A percentile compares a stretch with the other conserved stretches of the same genome.
These are phyloP conservation scores for Mesoclemmys tuberculata DNA, from an alignment of 2,113 vertebrate species.

Conservation along the genomic window DNA sequence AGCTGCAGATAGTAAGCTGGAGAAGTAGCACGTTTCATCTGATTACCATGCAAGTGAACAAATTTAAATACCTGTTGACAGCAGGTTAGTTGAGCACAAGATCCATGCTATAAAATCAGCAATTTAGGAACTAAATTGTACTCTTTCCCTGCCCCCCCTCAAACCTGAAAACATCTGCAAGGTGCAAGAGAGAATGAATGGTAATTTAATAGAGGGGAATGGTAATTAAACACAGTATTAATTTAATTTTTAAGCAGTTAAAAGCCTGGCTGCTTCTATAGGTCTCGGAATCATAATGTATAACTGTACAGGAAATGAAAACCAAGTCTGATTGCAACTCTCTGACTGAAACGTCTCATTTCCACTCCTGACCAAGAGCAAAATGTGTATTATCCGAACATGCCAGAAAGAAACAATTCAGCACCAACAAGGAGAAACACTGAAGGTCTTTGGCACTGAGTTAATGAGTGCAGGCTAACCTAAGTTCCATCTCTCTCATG, in stretches of 20 bases:
- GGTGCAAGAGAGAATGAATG: slow-evolving; percentile 46
- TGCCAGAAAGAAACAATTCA: neutral
- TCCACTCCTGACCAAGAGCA: neutral
- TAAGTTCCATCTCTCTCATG: rapidly evolving
- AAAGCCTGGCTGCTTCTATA: slow-evolving; percentile 28
- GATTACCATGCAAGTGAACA: slow-evolving; percentile 70
- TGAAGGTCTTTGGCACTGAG: neutral
- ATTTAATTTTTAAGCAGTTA: slow-evolving; percentile 37
- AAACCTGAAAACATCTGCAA: neutral
- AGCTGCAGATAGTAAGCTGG: slow-evolving; percentile 64
- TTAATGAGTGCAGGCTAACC: rapidly evolving
- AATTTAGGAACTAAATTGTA: slow-evolving; percentile 52
- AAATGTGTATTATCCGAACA: neutral
- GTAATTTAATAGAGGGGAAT: slow-evolving; percentile 49
- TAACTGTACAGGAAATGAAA: neutral
- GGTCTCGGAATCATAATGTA: neutral
- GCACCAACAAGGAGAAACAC: neutral
- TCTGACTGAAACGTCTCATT: neutral
- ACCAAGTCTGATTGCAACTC: rapidly evolving
- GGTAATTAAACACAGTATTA: slow-evolving; percentile 51
- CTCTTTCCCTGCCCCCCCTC: slow-evolving; percentile 12
- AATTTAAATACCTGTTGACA: slow-evolving; percentile 64
- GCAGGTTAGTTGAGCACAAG: slow-evolving; percentile 62
- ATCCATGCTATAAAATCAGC: slow-evolving; percentile 52
- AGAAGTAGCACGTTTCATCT: slow-evolving; percentile 66